Conservation (phyloP, 2,797 vertebrate genomes). For the Astyanax mexicanus region DNA sequence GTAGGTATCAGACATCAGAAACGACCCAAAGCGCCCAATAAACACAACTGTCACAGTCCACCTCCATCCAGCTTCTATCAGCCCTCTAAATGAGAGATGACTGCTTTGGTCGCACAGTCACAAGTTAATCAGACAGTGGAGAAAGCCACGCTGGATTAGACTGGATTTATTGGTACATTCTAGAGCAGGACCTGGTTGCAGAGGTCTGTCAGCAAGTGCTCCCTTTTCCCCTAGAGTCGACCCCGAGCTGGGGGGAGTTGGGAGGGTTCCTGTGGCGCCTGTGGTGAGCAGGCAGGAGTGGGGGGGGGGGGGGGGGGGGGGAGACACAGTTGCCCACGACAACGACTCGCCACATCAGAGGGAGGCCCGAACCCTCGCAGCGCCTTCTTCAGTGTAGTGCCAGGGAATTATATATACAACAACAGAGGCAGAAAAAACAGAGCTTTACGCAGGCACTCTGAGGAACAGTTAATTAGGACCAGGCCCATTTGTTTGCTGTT, state of each 20-base stretch:
- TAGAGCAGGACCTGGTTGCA: conserved; percentile 44
- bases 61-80: not conserved
- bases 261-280: conserved; percentile 61
- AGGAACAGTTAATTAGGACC: conserved; percentile 64
- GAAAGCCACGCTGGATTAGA: conserved; percentile 23
- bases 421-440: conserved; percentile 60
- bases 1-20: conserved; percentile 31
- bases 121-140: conserved; percentile 6
- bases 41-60: conserved; percentile 28
- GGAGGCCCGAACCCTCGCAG: conserved; percentile 59
- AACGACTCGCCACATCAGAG: conserved; percentile 63
- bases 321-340: conserved; percentile 55
- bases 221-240: conserved; percentile 48
- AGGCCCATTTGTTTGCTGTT: conserved; percentile 58
- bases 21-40: conserved; percentile 16
- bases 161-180: conserved; percentile 9
- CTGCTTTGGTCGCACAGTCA: conserved; percentile 22
- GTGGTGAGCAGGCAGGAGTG: conserved; percentile 60
- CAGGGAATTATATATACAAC: conserved; percentile 65
- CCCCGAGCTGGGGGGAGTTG: conserved; percentile 48
- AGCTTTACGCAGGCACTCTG: conserved; percentile 55
- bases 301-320: conserved; percentile 49
- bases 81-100: not conserved
- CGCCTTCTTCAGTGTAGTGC: conserved; percentile 56
- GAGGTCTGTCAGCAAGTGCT: conserved; percentile 52